A percentile compares a stretch with the other conserved stretches of the same genome.
Conservation (phyloP, 2,888 invertebrate genomes). For the Eilema depressum region DNA sequence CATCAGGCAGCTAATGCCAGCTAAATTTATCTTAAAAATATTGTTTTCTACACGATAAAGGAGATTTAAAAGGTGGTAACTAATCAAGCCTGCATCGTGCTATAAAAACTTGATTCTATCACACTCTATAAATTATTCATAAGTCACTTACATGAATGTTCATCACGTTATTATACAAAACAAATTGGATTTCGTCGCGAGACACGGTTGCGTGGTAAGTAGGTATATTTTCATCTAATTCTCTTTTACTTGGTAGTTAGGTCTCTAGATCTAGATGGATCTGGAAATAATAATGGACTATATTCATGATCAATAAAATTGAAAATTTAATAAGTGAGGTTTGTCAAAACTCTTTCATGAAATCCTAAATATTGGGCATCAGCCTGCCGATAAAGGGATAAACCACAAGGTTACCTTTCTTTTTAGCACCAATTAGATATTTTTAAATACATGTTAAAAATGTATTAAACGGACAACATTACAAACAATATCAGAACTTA, state of each 20-base stretch:
- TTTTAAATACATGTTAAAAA: too few species aligned
- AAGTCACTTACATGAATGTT: not conserved
- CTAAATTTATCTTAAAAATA: too few species aligned
- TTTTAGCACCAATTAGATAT: too few species aligned
- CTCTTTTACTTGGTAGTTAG: not conserved
- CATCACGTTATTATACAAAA: not conserved
- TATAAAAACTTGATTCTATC: not conserved
- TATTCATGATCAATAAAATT: too few species aligned
- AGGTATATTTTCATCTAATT: not conserved
- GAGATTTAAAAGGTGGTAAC: not conserved
- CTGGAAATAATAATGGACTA: not conserved
- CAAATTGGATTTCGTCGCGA: not conserved
- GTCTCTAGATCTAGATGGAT: not conserved
- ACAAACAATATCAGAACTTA: too few species aligned
- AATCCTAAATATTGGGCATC: too few species aligned
- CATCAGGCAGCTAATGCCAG: too few species aligned
- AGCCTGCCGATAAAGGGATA: too few species aligned
- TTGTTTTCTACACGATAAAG: not conserved
- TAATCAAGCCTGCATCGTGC: not conserved
- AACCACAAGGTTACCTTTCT: too few species aligned
- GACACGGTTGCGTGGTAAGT: not conserved
- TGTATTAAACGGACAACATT: too few species aligned
- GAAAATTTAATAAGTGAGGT: too few species aligned
- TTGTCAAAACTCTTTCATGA: too few species aligned
- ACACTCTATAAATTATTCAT: not conserved